Evolutionary conservation across 2,113 vertebrate species (phyloP).

Genomic region (Bolborhynchus lineola): DNA sequence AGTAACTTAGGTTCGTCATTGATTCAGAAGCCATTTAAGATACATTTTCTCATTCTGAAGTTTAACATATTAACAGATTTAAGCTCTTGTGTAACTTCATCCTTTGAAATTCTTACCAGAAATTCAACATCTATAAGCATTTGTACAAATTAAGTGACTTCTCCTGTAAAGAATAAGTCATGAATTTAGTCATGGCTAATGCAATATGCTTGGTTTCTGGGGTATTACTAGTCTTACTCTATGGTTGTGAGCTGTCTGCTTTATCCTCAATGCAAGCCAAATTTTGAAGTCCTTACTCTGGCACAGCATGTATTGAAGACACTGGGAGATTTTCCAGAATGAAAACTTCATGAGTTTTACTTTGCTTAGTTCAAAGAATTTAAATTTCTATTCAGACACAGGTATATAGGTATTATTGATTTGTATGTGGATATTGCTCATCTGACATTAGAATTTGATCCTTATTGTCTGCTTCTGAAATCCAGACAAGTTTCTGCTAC

Average conservation of each 20-base stretch:
- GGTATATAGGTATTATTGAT: background rate
- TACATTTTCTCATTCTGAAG: constrained; percentile 27
- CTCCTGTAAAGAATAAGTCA: constrained; percentile 20
- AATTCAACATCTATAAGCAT: constrained; percentile 23
- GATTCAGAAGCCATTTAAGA: constrained; percentile 26
- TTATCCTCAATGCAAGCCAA: background rate
- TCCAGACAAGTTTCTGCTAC: background rate
- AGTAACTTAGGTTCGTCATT: background rate
- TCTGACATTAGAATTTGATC: background rate
- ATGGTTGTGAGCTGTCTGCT: background rate
- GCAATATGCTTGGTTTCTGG: constrained; percentile 5
- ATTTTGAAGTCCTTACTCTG: background rate
- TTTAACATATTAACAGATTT: constrained; percentile 56
- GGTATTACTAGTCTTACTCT: background rate
- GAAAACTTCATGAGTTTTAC: background rate
- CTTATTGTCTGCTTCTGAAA: background rate
- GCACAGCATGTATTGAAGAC: background rate
- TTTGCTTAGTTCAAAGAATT: background rate
- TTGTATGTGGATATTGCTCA: background rate
- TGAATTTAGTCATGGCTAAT: constrained; percentile 40
- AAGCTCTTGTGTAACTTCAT: constrained; percentile 30
- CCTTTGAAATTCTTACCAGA: constrained; percentile 48
- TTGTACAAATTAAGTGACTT: constrained; percentile 22
- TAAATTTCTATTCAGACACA: background rate
- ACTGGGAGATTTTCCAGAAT: background rate